These are phyloP conservation scores for Oryzias sinensis DNA, from an alignment of 2,797 vertebrate genomes.

Conservation along the genomic window DNA sequence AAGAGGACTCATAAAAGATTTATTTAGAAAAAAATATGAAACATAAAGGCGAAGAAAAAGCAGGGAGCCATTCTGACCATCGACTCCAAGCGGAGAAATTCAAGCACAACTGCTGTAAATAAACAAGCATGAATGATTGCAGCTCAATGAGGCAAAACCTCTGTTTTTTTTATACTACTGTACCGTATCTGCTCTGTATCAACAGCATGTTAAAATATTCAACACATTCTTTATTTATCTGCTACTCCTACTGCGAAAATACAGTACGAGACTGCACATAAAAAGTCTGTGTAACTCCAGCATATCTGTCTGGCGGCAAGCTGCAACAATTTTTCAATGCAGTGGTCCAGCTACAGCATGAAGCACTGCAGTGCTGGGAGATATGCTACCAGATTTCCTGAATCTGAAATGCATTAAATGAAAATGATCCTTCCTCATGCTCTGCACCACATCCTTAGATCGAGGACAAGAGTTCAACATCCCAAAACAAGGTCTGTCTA, in stretches of 20 bases:
- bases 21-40: slow-evolving; percentile 47
- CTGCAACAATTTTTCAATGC: slow-evolving; percentile 33
- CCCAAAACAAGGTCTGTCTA: slow-evolving; percentile 42
- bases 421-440: slow-evolving; percentile 52
- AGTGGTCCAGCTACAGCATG: slow-evolving; percentile 23
- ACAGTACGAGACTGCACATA: slow-evolving; percentile 21
- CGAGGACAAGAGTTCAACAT: slow-evolving; percentile 46
- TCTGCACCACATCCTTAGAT: slow-evolving; percentile 42
- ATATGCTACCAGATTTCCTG: slow-evolving; percentile 28
- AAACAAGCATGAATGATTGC: background rate
- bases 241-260: slow-evolving; percentile 13
- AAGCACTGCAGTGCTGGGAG: slow-evolving; percentile 37
- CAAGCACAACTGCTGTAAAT: slow-evolving; percentile 1
- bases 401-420: slow-evolving; percentile 53
- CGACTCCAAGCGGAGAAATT: slow-evolving; percentile 22
- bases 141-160: too few species aligned
- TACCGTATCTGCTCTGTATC: slow-evolving; percentile 42
- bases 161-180: too few species aligned
- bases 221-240: slow-evolving; percentile 37
- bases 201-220: slow-evolving; percentile 37
- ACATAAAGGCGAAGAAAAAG: slow-evolving; percentile 24
- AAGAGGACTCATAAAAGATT: slow-evolving; percentile 61
- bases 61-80: slow-evolving; percentile 28
- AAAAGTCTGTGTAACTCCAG: slow-evolving; percentile 21
- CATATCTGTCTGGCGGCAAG: slow-evolving; percentile 18